Conservation (phyloP, 1,140 invertebrate species). For the Apis mellifera region DNA sequence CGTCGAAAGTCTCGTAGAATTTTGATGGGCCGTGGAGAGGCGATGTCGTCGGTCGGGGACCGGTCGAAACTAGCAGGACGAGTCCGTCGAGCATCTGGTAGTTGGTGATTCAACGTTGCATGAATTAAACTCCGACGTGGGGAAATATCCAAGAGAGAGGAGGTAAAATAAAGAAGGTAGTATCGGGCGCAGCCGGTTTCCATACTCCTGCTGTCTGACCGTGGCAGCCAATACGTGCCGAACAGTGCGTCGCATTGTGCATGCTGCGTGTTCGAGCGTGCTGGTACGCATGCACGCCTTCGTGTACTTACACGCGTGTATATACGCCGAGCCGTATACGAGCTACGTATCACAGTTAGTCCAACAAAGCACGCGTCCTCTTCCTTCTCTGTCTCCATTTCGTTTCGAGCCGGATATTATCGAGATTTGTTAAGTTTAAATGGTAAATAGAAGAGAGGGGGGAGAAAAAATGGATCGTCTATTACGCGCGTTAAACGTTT, state of each 20-base stretch:
- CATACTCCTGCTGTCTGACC: conserved; percentile 48
- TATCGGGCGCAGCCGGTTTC: conserved; percentile 52
- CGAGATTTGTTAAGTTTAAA: too few species aligned
- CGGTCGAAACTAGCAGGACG: neutral
- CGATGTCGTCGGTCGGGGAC: neutral
- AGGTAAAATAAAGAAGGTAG: conserved; percentile 34
- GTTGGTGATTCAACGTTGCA: conserved; percentile 44
- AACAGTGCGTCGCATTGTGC: conserved; percentile 61
- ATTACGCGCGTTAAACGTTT: neutral
- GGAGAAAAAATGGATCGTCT: neutral
- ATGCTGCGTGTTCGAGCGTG: conserved; percentile 30
- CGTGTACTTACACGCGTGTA: conserved; percentile 4
- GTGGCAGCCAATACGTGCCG: conserved; percentile 44
- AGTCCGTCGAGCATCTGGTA: conserved; percentile 47
- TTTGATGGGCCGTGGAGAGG: neutral
- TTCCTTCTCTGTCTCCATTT: neutral
- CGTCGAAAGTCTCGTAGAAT: neutral
- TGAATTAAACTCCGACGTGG: conserved; percentile 29
- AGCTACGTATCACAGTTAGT: neutral
- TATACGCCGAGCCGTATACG: neutral
- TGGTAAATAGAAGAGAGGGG: neutral
- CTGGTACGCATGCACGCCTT: conserved; percentile 41
- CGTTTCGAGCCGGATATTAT: too few species aligned
- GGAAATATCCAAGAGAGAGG: neutral
- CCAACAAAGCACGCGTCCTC: conserved; percentile 42